Percentiles rank a stretch among this genome's conserved stretches.
phyloP scores from a whole-genome alignment of 92 coral and sea anemone genomes.

The Plumapathes pennacea region DNA sequence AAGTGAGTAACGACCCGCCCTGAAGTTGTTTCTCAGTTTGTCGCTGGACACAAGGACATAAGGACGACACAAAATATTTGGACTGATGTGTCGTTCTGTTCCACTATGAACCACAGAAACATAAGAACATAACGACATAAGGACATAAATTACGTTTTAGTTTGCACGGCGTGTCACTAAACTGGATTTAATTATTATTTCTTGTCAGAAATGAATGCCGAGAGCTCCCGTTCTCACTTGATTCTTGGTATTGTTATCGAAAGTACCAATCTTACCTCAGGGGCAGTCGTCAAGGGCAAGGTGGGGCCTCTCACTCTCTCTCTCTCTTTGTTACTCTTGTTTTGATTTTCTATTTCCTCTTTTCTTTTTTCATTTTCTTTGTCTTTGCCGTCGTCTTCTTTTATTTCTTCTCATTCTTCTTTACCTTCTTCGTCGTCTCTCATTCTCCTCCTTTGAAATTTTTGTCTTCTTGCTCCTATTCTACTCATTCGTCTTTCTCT shows the following conservation, averaged over 20 bases:
- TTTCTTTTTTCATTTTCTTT: neutral
- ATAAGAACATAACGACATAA: too few relatives aligned
- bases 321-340: neutral
- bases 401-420: too few relatives aligned
- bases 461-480: too few relatives aligned
- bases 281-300: slow-evolving; percentile 96
- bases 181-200: too few relatives aligned
- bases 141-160: too few relatives aligned
- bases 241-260: slow-evolving; percentile 91
- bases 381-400: too few relatives aligned
- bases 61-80: neutral
- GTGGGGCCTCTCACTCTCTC: slow-evolving; percentile 33
- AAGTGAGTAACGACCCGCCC: slow-evolving; percentile 53
- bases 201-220: slow-evolving; percentile 95
- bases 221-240: slow-evolving; percentile 95
- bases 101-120: too few relatives aligned
- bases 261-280: slow-evolving; percentile 93
- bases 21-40: neutral
- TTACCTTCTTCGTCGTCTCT: too few relatives aligned
- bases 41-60: neutral
- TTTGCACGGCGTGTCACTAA: too few relatives aligned
- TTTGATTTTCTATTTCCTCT: neutral
- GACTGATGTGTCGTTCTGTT: too few relatives aligned
- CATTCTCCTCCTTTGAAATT: too few relatives aligned
- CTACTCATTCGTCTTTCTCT: too few relatives aligned